Evolutionary conservation across 2,888 invertebrate genomes (phyloP), one percentile per base, ranked within the genome.

Genomic region (Hydriomena furcata): DNA sequence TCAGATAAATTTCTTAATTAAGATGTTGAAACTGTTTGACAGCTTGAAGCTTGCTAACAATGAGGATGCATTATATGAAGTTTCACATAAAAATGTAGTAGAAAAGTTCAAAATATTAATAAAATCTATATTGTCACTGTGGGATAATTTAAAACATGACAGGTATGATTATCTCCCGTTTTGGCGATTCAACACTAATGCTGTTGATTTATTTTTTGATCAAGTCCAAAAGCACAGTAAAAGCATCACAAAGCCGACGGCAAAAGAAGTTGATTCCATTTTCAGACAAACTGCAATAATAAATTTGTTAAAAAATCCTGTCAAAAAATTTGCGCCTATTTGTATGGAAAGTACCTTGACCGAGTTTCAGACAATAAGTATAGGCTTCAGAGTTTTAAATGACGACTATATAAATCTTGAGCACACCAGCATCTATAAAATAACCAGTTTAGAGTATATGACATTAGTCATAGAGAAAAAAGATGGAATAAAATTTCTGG

Each of bases 211-310:
- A 37, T 56, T 59, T 31, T 43, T 34, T 28, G 38, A 56, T 34
- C 42, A 40, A 44, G 24, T 46, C 7, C 42, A 32, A 38, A 43
- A 38, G 5, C 36, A 46, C 7, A 28, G 38, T n/a, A 46, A 48
- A 30, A 34, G 49, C 8, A 34, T 42, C 5, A 38, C 25, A 4
- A 43, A 41, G 44, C 52, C 50, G 4, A 52, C 57, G 0, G 50
- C 52, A 30, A 60, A 35, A 21, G 36, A 38, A 8, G 36, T 57
- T 20, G 30, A 52, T 40, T 36, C 32, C 5, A 44, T 47, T 7
- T 60, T 48, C 17, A 50, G n/a, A 35, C 46, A 57, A 40, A 47
- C 48, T 21, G 32, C 46, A 36, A 21, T 54, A 3, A 25, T 43
- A 0, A 31, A 52, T 37, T 28, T 60, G 12, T 27, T 57, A 5